phyloP scores from a whole-genome alignment of 2,113 vertebrate species.

The Mobula birostris region DNA sequence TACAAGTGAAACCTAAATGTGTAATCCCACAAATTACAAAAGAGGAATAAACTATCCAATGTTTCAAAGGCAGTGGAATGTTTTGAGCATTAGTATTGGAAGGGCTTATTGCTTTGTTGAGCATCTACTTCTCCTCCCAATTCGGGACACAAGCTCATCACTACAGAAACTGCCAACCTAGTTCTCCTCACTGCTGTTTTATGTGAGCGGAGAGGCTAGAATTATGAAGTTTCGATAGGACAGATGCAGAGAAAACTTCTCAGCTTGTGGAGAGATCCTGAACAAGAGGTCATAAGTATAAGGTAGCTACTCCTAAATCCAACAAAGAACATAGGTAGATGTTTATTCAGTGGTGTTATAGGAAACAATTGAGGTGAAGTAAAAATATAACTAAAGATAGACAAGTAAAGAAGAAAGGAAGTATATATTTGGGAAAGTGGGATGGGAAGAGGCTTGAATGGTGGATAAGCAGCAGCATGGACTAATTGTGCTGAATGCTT shows the following conservation, averaged over 20 bases:
- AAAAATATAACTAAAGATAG: not conserved
- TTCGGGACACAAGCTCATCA: not conserved
- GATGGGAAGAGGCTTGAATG: not conserved
- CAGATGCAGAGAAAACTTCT: not conserved
- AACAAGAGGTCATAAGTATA: not conserved
- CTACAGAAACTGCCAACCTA: not conserved
- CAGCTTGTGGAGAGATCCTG: not conserved
- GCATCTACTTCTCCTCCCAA: not conserved
- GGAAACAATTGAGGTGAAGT: not conserved
- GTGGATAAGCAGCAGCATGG: not conserved
- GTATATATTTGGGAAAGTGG: not conserved
- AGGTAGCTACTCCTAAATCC: not conserved
- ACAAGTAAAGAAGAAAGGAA: not conserved
- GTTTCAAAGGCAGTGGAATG: no score
- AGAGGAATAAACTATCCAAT: not conserved
- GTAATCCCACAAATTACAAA: not conserved
- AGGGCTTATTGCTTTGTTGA: not conserved
- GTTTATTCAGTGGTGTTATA: not conserved
- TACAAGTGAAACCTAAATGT: not conserved
- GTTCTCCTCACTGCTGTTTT: not conserved
- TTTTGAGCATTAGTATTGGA: not conserved
- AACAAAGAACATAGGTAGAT: not conserved
- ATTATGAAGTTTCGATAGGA: not conserved
- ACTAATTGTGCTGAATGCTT: not conserved
- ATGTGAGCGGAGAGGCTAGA: not conserved